Evolutionary conservation across 2,113 vertebrate species (phyloP).

Genomic region (Xenopus borealis): DNA sequence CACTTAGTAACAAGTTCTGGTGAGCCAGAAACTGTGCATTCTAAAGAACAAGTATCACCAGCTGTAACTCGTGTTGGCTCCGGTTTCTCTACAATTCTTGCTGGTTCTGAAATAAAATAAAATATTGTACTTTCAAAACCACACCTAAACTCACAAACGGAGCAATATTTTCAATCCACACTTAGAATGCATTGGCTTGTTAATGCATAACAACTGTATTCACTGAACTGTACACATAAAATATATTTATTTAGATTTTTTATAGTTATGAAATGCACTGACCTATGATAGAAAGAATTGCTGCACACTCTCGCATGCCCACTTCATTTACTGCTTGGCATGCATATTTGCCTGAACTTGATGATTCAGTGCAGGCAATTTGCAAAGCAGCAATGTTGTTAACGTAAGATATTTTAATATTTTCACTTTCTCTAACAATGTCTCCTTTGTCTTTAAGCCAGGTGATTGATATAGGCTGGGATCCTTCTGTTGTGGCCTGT

Average conservation of each 20-base stretch:
- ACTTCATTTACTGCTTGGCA: slow-evolving; percentile 94
- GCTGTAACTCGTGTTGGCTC: slow-evolving; percentile 90
- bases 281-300: slow-evolving; percentile 90
- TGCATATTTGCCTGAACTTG: slow-evolving; percentile 83
- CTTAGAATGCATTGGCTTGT: too few species aligned
- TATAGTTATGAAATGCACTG: slow-evolving; percentile 53
- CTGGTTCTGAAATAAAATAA: slow-evolving; percentile 84
- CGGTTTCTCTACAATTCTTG: slow-evolving; percentile 86
- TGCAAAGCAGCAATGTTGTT: slow-evolving; percentile 81
- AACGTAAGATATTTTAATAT: slow-evolving; percentile 78
- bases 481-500: slow-evolving; percentile 84
- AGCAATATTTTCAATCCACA: too few species aligned
- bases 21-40: slow-evolving; percentile 86
- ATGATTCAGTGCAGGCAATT: slow-evolving; percentile 74
- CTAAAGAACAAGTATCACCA: slow-evolving; percentile 84
- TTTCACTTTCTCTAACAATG: slow-evolving; percentile 87
- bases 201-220: too few species aligned
- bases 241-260: too few species aligned
- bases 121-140: slow-evolving; percentile 29
- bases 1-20: slow-evolving; percentile 89
- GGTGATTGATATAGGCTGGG: slow-evolving; percentile 83
- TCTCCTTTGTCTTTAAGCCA: slow-evolving; percentile 95
- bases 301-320: slow-evolving; percentile 88
- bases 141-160: too few species aligned
- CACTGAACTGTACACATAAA: too few species aligned